These are phyloP conservation scores for Pelodiscus sinensis DNA, from an alignment of 2,113 vertebrate species.

Conservation along the genomic window DNA sequence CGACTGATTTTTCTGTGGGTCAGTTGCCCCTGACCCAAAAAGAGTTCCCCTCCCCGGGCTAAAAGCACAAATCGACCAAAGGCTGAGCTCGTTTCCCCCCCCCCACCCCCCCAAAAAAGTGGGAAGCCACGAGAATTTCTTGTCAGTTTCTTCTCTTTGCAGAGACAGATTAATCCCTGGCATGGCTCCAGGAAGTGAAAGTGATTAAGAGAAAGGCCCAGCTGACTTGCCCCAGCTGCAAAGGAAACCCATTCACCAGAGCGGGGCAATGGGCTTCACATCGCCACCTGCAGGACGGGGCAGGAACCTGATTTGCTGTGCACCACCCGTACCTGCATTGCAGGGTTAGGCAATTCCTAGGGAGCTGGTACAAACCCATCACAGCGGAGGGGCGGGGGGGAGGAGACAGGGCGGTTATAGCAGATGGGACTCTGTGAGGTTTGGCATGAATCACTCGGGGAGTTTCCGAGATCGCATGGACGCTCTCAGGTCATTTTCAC, in stretches of 20 bases:
- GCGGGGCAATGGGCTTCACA: fast-evolving
- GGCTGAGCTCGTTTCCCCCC: not conserved
- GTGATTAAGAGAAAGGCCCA: fast-evolving
- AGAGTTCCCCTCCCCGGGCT: too few relatives aligned
- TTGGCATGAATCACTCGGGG: not conserved
- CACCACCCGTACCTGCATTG: not conserved
- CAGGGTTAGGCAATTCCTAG: slow-evolving; percentile 26
- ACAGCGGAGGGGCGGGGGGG: not conserved
- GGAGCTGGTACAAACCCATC: not conserved
- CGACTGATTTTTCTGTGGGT: too few relatives aligned
- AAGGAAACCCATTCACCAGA: fast-evolving
- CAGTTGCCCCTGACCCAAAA: too few relatives aligned
- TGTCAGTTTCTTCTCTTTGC: too few relatives aligned
- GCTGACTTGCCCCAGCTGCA: fast-evolving
- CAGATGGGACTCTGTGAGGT: slow-evolving; percentile 24
- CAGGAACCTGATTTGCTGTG: not conserved
- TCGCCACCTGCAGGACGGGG: not conserved
- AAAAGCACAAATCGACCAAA: not conserved
- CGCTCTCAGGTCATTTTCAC: slow-evolving; percentile 13
- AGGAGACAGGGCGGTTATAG: not conserved
- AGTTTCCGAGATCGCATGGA: slow-evolving; percentile 29
- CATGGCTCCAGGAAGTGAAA: fast-evolving
- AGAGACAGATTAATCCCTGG: fast-evolving
- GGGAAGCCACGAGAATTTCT: too few relatives aligned
- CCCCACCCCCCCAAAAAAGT: too few relatives aligned